Base-by-base conservation (phyloP, 2,797 vertebrate species). In the Trichosurus vulpecula region DNA sequence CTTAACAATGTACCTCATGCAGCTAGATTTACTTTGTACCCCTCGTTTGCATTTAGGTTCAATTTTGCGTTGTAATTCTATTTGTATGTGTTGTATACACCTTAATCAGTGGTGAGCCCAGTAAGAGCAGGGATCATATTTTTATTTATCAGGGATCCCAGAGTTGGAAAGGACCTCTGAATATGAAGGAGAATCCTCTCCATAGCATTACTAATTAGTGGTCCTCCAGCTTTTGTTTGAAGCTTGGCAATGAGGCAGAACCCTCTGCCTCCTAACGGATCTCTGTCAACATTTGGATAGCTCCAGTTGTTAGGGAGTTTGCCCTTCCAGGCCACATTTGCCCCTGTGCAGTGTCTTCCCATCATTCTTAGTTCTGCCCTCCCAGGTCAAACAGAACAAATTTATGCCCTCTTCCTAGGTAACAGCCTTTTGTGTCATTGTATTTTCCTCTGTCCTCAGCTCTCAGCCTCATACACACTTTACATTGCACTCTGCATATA, bases 381-480 rank as follows among this genome's bases (percentile, higher is more conserved):
- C 74, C n/a, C 81, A 47, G 74, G 30, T 41, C n/a, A 81, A 47
- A 47, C 41, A 47, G 41, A 41, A 41, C 74, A 81, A 29, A 58
- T 29, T 53, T 55, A 27, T 51, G 6, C n/a, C 93, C 91, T 89
- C 14, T 25, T 52, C 41, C 66, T 54, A 54, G 10, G 25, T 92
- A 74, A 93, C 4, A 31, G 22, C 30, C 29, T 4, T 61, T 90
- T 51, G 25, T 96, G 94, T 92, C 31, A 57, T 41, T 31, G 53
- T 56, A n/a, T 91, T 53, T 52, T 31, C 93, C 30, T 95, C 25
- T 31, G 12, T 9, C 13, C 58, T 95, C 13, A 53, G 11, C 66
- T 74, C 92, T 91, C 52, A 81, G n/a, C 25, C 74, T 94, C 93
- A 87, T 54, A 29, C 89, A 61, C 91, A 30, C 29, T 93, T 29